Base-by-base conservation (phyloP, 2,888 invertebrate species). In the Tuberolachnus salignus region DNA sequence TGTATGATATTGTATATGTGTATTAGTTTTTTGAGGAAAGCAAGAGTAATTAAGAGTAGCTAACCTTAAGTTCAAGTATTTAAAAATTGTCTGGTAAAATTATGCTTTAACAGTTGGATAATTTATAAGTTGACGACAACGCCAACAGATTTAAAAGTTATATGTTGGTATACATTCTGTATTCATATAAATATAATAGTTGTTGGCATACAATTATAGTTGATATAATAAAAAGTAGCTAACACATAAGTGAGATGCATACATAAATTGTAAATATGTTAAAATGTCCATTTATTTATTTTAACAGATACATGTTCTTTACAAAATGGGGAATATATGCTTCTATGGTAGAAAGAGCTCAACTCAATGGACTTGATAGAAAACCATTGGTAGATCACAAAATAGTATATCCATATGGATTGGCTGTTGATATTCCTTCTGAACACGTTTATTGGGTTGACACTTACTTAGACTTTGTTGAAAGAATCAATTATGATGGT, bases 371-470 rank as follows among this genome's bases (percentile, higher is more conserved):
- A 78, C 86, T 86, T n/a, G 88, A 87, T 82, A 82, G 83, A 78
- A 87, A 85, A 63, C 84, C 87, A n/a, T 85, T 94, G 81, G 91
- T 91, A 8, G 86, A 87, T 69, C 88, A 88, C 66, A 90, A 91
- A 85, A 92, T 94, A 81, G 92, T 93, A 82, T 93, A 93, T 86
- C 94, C 94, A 1, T 88, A 89, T 83, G 91, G 91, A 80, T 87
- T 94, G 49, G 87, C 92, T 21, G 88, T 92, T 71, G 94, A 94
- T 87, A 89, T 89, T 82, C 89, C 92, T 53, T 89, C 89, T 71
- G 88, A 90, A 83, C 88, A 89, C 83, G 88, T 94, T 26, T 94
- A 92, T 86, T 94, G 93, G 93, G 90, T 91, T 75, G 94, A 94
- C 86, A 89, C 90, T 10, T 93, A 92, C 86, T 88, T 93, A 83